Evolutionary conservation across 2,888 invertebrate species (phyloP).

Genomic region (Hypercompe scribonia): DNA sequence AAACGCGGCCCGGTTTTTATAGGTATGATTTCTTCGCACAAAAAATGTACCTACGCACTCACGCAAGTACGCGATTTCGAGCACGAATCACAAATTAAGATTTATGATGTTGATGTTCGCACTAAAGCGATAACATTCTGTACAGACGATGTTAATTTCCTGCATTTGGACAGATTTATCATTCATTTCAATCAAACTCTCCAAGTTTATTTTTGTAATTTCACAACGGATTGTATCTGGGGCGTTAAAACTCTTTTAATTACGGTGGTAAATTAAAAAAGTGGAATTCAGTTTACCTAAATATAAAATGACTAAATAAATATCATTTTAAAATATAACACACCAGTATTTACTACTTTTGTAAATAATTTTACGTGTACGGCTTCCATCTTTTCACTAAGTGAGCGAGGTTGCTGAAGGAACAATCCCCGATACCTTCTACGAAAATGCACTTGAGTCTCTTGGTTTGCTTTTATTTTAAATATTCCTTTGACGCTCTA

Average conservation of each 20-base stretch:
- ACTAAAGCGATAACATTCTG: conserved; percentile 33
- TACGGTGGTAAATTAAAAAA: not conserved
- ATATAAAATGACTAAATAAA: not conserved
- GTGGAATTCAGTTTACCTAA: not conserved
- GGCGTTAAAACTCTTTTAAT: conserved; percentile 7
- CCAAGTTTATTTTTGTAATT: not conserved
- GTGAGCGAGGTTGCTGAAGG: too few relatives aligned
- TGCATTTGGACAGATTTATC: conserved; percentile 42
- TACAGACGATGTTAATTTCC: conserved; percentile 47
- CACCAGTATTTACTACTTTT: not conserved
- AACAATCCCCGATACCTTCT: too few relatives aligned
- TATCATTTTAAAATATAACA: not conserved
- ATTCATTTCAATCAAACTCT: conserved; percentile 30
- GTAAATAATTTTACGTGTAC: too few relatives aligned
- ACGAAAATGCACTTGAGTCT: too few relatives aligned
- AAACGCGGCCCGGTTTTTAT: not conserved
- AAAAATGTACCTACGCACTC: not conserved
- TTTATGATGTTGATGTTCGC: conserved; percentile 24
- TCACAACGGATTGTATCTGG: conserved; percentile 8
- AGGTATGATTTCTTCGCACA: conserved; percentile 2
- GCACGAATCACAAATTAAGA: conserved; percentile 28
- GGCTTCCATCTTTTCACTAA: too few relatives aligned
- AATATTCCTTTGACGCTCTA: too few relatives aligned
- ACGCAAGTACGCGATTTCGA: conserved; percentile 1
- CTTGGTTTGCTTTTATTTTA: too few relatives aligned